These are phyloP conservation scores for Epinephelus lanceolatus DNA, from an alignment of 2,113 vertebrate species.

Conservation along the genomic window DNA sequence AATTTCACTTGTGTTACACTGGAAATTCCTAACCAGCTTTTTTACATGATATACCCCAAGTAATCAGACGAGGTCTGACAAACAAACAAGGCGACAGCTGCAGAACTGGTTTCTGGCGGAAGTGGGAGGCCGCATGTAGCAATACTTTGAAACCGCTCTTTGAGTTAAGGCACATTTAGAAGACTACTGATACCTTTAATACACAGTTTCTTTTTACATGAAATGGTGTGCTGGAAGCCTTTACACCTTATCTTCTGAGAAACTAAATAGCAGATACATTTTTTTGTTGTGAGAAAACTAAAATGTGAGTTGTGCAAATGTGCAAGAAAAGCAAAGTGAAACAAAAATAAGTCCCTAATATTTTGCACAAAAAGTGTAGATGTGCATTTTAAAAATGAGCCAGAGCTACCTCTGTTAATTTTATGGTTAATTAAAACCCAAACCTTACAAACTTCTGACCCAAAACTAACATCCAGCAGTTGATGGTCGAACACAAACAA, in stretches of 20 bases:
- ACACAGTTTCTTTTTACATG: background rate
- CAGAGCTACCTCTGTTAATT: background rate
- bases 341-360: background rate
- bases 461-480: background rate
- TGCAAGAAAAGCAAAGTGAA: too few species aligned
- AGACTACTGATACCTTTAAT: background rate
- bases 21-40: background rate
- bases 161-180: background rate
- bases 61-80: background rate
- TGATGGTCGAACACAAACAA: background rate
- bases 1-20: background rate
- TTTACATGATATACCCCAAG: background rate
- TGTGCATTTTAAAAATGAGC: background rate
- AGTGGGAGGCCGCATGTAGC: background rate
- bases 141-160: background rate
- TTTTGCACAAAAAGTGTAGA: background rate
- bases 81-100: slow-evolving; percentile 4
- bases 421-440: background rate
- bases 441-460: background rate
- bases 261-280: background rate
- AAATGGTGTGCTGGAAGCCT: background rate
- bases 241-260: background rate
- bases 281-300: background rate
- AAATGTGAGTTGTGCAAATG: background rate
- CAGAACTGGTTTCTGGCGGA: slow-evolving; percentile 49